Base-by-base conservation (phyloP, 2,113 vertebrate species). In the Neolamprologus kungweensis region DNA sequence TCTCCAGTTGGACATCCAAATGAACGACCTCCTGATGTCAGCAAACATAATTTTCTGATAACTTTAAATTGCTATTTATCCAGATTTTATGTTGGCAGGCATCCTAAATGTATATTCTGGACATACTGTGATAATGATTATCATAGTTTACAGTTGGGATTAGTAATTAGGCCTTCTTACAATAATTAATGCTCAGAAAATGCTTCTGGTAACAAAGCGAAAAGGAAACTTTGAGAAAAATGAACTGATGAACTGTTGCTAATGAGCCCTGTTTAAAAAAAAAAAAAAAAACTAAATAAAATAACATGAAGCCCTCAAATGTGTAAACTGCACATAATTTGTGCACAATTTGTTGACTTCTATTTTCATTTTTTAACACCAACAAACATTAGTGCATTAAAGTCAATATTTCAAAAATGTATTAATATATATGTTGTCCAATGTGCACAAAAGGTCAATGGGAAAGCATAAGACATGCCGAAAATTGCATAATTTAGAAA, bases 141-240 rank as follows among this genome's bases (percentile, higher is more conserved):
- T 80, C 53, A 51, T 73, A 57, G 45, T 89, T 84, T 79, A 75
- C 31, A 28, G 47, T 78, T 17, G 13, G n/a, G 19, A 87, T 78
- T 90, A 84, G 65, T 88, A 85, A 87, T 90, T 55, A 87, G 14
- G 23, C 53, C 14, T 47, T 63, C 50, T 57, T 71, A 85, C 47
- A 47, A 47, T 91, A 87, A 68, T 87, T 87, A 84, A 90, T 63
- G 28, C 71, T 42, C 12, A n/a, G 35, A 60, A 88, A 86, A 81
- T 57, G 50, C 88, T 58, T 65, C 51, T 35, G 47, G 81, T 82
- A 84, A 75, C 60, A 68, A 78, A 84, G 78, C 9, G 17, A 68
- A 85, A 81, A 60, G 17, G 73, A 86, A 88, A 88, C 28, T 28
- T 75, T 16, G 19, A 4, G 71, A 9, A 50, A 63, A 80, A 89